phyloP scores from a whole-genome alignment of 2,888 invertebrate genomes.

The Drosophila eohydei region DNA sequence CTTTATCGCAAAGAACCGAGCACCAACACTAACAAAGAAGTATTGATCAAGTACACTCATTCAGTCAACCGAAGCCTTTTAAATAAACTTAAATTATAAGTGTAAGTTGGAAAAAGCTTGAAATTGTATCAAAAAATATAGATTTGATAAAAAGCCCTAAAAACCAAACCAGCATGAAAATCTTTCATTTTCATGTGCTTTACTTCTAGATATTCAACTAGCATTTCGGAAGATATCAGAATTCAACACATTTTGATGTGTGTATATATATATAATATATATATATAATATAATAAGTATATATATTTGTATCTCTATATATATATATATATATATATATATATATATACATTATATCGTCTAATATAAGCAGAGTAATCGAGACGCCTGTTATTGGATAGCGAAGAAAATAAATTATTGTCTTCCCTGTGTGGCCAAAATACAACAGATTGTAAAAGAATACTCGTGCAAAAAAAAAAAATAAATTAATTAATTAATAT shows the following conservation, averaged over 20 bases:
- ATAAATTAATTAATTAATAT: too few species aligned
- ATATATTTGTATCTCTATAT: too few species aligned
- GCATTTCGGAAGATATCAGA: not conserved
- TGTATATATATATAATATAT: not conserved
- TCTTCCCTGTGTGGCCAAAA: not conserved
- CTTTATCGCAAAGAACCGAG: not conserved
- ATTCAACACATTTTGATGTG: not conserved
- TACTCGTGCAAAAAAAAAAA: not conserved
- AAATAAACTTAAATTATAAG: slow-evolving; percentile 8
- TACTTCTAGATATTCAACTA: not conserved
- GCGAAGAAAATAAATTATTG: not conserved
- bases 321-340: not conserved
- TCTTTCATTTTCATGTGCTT: not conserved
- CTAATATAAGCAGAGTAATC: not conserved
- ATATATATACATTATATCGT: not conserved
- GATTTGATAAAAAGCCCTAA: not conserved
- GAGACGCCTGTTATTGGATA: not conserved
- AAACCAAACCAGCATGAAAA: not conserved
- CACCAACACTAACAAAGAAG: not conserved
- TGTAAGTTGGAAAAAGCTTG: not conserved
- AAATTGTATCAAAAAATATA: not conserved
- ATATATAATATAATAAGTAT: too few species aligned
- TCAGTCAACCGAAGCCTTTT: not conserved
- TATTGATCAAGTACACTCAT: too few species aligned
- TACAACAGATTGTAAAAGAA: not conserved